Percentiles rank a stretch among this genome's conserved stretches.
Evolutionary conservation across 2,797 vertebrate genomes (phyloP).

Genomic region (Martes flavigula): DNA sequence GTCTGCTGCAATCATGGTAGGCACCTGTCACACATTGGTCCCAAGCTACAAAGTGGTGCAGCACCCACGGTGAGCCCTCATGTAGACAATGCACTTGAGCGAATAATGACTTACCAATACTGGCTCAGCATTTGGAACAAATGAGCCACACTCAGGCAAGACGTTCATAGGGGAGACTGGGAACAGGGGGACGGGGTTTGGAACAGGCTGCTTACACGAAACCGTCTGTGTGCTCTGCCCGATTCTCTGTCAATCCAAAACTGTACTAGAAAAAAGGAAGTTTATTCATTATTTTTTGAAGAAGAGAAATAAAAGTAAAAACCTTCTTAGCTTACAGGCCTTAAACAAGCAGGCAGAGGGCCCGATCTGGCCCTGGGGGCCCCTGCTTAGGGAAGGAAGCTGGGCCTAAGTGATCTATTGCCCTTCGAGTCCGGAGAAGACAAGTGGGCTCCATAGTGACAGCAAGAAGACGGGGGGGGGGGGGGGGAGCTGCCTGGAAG

Average conservation of each 20-base stretch:
- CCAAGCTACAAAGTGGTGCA: neutral
- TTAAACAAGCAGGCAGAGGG: neutral
- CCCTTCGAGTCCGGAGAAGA: neutral
- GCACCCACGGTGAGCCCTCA: fast-evolving
- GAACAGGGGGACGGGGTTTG: neutral
- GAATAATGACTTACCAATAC: fast-evolving
- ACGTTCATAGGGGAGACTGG: neutral
- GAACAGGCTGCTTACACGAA: fast-evolving
- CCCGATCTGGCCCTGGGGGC: neutral
- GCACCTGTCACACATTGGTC: neutral
- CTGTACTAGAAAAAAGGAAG: neutral
- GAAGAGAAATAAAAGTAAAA: neutral
- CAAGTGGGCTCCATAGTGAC: neutral
- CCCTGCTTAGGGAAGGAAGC: neutral
- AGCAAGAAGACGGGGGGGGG: too few species aligned
- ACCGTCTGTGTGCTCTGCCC: neutral
- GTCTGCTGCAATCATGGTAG: fast-evolving
- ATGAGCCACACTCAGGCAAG: too few species aligned
- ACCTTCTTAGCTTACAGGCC: neutral
- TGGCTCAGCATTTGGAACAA: neutral
- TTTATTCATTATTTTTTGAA: neutral
- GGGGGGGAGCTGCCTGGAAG: neutral
- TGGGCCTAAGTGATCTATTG: fast-evolving
- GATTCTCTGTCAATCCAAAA: too few species aligned
- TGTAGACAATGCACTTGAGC: neutral